phyloP scores from a whole-genome alignment of 1,140 invertebrate genomes.

The Drosophila nigromelanica region DNA sequence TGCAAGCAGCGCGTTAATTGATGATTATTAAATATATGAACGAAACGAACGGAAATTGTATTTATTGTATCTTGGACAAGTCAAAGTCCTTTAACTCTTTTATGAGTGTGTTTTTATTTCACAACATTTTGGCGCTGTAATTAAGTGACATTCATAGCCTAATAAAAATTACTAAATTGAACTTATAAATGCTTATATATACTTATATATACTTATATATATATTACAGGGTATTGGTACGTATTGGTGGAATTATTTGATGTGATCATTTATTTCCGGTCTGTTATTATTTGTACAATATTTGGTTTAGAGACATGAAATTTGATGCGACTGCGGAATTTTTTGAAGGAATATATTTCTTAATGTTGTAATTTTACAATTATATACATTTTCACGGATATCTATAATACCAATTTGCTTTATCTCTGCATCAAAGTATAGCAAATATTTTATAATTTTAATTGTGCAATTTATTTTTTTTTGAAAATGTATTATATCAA shows the following conservation, averaged over 20 bases:
- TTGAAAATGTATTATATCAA: too few species aligned
- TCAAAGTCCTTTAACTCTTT: slow-evolving; percentile 34
- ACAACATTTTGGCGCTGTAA: not conserved
- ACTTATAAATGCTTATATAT: not conserved
- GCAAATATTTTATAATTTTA: too few species aligned
- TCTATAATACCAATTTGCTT: too few species aligned
- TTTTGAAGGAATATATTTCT: too few species aligned
- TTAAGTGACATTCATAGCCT: slow-evolving; percentile 18
- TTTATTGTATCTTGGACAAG: not conserved
- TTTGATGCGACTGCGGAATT: too few species aligned
- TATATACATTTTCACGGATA: too few species aligned
- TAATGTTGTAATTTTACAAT: too few species aligned
- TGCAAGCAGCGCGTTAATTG: slow-evolving; percentile 56
- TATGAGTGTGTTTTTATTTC: slow-evolving; percentile 42
- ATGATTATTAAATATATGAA: not conserved
- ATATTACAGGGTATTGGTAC: slow-evolving; percentile 1
- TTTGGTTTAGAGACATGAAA: too few species aligned
- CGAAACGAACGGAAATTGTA: not conserved
- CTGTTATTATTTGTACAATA: too few species aligned
- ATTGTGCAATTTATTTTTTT: too few species aligned
- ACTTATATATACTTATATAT: not conserved
- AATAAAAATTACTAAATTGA: slow-evolving; percentile 13
- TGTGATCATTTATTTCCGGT: not conserved
- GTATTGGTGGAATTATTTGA: not conserved
- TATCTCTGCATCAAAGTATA: too few species aligned